Conservation (phyloP, 1,140 invertebrate species). For the Anastatus disparis region DNA sequence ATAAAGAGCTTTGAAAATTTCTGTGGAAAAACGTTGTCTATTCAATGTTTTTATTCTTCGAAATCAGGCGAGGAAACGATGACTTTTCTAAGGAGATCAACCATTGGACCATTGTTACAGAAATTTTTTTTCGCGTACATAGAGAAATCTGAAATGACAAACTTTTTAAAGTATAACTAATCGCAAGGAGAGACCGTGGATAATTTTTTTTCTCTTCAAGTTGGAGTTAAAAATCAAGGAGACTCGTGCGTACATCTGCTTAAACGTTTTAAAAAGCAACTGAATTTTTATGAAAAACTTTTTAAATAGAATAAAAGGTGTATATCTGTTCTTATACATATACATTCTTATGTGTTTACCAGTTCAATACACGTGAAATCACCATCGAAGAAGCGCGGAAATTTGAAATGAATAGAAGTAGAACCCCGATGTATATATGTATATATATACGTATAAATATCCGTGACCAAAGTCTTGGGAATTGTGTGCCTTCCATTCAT, state of each 20-base stretch:
- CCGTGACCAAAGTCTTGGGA: conserved; percentile 49
- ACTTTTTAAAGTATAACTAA: conserved; percentile 34
- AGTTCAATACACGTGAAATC: conserved; percentile 38
- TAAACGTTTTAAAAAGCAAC: too few species aligned
- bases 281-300: too few species aligned
- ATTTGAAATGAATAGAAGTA: conserved; percentile 51
- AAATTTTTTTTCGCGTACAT: conserved; percentile 31
- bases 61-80: conserved; percentile 29
- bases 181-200: conserved; percentile 37
- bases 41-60: conserved; percentile 29
- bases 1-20: conserved; percentile 27
- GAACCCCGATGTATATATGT: too few species aligned
- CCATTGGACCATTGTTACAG: conserved; percentile 19
- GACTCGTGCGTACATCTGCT: too few species aligned
- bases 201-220: conserved; percentile 40
- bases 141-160: not conserved
- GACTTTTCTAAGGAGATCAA: not conserved
- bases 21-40: conserved; percentile 11
- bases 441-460: conserved; percentile 47
- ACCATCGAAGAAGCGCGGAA: conserved; percentile 48
- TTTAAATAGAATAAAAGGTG: too few species aligned
- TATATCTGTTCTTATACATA: too few species aligned
- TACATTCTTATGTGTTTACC: conserved; percentile 40
- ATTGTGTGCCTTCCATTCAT: conserved; percentile 42
- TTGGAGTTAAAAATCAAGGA: too few species aligned